Base-by-base conservation (phyloP, 1,140 invertebrate species). In the Diprion similis region DNA sequence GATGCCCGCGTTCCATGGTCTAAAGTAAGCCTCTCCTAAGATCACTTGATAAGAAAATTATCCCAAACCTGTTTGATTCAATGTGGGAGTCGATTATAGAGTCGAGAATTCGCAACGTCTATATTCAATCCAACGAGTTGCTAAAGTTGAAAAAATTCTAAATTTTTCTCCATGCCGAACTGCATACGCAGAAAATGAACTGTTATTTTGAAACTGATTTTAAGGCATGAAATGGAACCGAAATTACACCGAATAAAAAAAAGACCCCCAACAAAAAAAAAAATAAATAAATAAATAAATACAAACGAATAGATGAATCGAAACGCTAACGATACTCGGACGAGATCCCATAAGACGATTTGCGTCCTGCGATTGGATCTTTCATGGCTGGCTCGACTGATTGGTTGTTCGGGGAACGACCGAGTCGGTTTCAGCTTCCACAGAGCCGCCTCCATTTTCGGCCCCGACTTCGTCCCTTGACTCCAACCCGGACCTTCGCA, bases 401-500 rank as follows among this genome's bases (percentile, higher is more conserved):
- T 59, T 59, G 51, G 51, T 59, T 59, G 51, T 59, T 59, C n/a
- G 11, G 51, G 11, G n/a, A 59, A 59, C 51, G 51, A 59, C 51
- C 51, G 51, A 59, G n/a, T 17, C 51, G 51, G 24, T 37, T 37
- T 37, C 24, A 37, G 24, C 24, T 37, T 37, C 24, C 24, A 6
- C 24, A 59, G 4, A 59, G 7, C 51, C 51, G 51, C 4, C 51
- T 9, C 51, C 51, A 59, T 17, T 59, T 59, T 59, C 51, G n/a
- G 11, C 51, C 3, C 7, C 51, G n/a, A 17, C 11, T 15, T 15
- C 51, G 51, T 59, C 51, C 51, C n/a, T 11, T 17, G n/a, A 59
- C 51, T 7, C 51, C 11, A 59, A 59, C n/a, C 11, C 51, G 11
- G 51, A 59, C 51, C 51, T 15, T 59, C n/a, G 11, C 51, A 9